phyloP scores from a whole-genome alignment of 2,797 vertebrate species.

The Heliangelus exortis region DNA sequence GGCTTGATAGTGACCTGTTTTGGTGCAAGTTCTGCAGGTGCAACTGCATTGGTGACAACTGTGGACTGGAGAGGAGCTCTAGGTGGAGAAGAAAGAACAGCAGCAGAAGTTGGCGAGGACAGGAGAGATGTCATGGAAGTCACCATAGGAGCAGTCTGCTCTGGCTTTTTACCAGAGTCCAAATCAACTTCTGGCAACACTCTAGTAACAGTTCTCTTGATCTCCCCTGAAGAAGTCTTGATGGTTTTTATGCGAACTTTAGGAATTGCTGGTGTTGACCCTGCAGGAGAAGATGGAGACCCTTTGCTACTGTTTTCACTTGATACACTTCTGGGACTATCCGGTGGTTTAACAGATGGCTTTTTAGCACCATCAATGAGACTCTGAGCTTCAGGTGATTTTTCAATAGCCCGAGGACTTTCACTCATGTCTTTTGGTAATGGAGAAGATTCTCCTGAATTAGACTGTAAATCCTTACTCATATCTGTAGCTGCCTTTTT shows the following conservation, averaged over 20 bases:
- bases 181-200: conserved; percentile 89
- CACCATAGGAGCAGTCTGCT: conserved; percentile 78
- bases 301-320: conserved; percentile 93
- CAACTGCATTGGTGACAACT: conserved; percentile 81
- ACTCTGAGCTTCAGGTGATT: conserved; percentile 84
- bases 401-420: conserved; percentile 79
- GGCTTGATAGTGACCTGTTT: conserved; percentile 98
- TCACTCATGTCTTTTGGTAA: conserved; percentile 81
- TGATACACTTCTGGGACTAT: conserved; percentile 89
- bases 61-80: conserved; percentile 84
- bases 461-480: conserved; percentile 73
- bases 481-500: conserved; percentile 86
- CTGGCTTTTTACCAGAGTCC: conserved; percentile 83
- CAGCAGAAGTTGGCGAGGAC: conserved; percentile 78
- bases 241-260: conserved; percentile 99
- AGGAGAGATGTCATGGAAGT: conserved; percentile 83
- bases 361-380: conserved; percentile 89
- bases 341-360: conserved; percentile 79
- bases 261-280: conserved; percentile 92
- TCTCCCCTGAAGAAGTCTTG: conserved; percentile 98
- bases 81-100: conserved; percentile 86
- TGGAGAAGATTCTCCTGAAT: conserved; percentile 78
- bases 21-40: conserved; percentile 85
- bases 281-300: conserved; percentile 87
- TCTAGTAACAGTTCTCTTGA: conserved; percentile 92